Base-by-base conservation (phyloP, 2,797 vertebrate species). In the Poecilia velifera region DNA sequence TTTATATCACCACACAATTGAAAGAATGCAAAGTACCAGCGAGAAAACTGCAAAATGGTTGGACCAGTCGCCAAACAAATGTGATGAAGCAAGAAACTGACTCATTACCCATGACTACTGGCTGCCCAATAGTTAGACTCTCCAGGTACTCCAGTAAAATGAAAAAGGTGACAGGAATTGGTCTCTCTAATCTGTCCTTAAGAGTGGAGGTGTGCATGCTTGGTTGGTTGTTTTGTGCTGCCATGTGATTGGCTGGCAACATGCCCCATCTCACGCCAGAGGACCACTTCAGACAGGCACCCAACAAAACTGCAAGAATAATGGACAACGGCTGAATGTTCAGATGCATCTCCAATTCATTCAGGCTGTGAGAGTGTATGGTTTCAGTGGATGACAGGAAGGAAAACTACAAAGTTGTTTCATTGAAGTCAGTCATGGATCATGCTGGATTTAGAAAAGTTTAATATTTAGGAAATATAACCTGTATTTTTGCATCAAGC, bases 31-130 rank as follows among this genome's bases (percentile, higher is more conserved):
- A 79, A 72, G 51, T 64, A 84, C 72, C 86, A 3, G 31, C 76
- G 80, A 34, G 64, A 84, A 74, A 80, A 84, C 57, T 82, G 46
- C 68, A 84, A 75, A 90, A 78, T 2, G 77, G 72, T 73, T 53
- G 78, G 76, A 77, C 39, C 71, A 2, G 68, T 55, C 55, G 84
- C 2, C 1, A 22, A 3, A 76, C 74, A 59, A 55, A 51, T 73
- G 71, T 41, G 25, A n/a, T 70, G 39, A 6, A 43, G 12, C 22
- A n/a, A 70, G 39, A 70, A 70, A 41, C 20, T 43, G 39, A 12
- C 22, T n/a, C 10, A 70, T 43, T 25, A 41, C 20, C 22, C 8
- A 14, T 70, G 9, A 43, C 10, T 41, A 25, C 9, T 43, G 41
- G 43, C 1, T 20, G 9, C 43, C 39, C 25, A 45, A 13, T 28